Percentiles rank a stretch among this genome's conserved stretches.
phyloP scores from a whole-genome alignment of 2,888 invertebrate genomes.

The Acrobasis consociella region DNA sequence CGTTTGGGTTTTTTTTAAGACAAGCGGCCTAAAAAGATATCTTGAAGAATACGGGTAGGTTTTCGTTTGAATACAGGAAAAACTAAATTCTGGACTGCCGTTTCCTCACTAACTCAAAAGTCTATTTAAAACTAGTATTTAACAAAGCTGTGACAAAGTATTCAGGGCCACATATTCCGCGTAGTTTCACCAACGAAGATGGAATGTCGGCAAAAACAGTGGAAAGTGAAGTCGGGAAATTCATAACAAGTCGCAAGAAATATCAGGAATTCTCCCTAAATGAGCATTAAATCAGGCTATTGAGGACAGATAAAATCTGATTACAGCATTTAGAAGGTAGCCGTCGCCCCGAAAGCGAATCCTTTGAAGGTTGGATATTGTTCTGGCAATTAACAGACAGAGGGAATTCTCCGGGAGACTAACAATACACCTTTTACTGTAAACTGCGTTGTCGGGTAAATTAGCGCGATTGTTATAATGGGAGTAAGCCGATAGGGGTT shows the following conservation, averaged over 20 bases:
- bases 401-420: constrained; percentile 12
- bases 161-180: neutral
- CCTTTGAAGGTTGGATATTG: constrained; percentile 15
- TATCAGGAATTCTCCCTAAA: neutral
- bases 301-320: constrained; percentile 4
- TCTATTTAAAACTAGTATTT: no score
- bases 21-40: no score
- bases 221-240: constrained; percentile 1
- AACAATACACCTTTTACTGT: constrained; percentile 20
- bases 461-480: constrained; percentile 22
- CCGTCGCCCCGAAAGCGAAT: neutral
- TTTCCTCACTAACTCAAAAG: no score
- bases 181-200: neutral
- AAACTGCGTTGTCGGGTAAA: constrained; percentile 21
- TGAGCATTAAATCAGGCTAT: neutral
- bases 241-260: neutral
- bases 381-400: constrained; percentile 4
- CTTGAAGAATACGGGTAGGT: no score
- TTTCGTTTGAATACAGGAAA: no score
- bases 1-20: no score
- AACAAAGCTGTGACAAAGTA: no score
- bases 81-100: no score
- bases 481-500: neutral
- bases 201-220: neutral
- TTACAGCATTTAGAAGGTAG: constrained; percentile 4